Conservation (phyloP, 2,113 vertebrate species). For the Platichthys flesus region DNA sequence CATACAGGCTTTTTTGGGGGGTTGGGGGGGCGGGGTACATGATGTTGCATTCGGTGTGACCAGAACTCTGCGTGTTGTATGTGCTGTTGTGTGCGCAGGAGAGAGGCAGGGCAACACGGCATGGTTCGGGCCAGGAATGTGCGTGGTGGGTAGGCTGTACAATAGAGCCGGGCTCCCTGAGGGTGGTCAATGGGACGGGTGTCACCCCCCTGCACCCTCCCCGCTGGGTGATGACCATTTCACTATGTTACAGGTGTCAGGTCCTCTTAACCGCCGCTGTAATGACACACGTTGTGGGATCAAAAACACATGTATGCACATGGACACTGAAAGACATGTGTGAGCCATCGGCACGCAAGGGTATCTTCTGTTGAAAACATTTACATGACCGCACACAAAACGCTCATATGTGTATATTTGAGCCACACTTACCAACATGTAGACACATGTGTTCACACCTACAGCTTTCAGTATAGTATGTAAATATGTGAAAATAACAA, state of each 20-base stretch:
- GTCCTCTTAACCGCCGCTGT: conserved; percentile 63
- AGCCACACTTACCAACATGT: no score
- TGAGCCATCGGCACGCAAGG: background rate
- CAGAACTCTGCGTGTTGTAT: conserved; percentile 51
- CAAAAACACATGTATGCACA: conserved; percentile 31
- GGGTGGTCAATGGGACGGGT: conserved; percentile 72
- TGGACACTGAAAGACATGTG: background rate
- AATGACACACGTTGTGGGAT: conserved; percentile 35
- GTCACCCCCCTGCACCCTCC: conserved; percentile 73
- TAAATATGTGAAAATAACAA: conserved; percentile 20
- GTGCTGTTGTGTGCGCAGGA: conserved; percentile 50
- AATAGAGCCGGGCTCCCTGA: conserved; percentile 77
- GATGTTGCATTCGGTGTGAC: conserved; percentile 29
- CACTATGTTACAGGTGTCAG: conserved; percentile 74
- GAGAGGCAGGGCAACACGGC: conserved; percentile 45
- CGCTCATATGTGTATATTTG: background rate
- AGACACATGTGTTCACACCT: background rate
- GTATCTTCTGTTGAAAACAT: background rate
- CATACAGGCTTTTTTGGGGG: background rate
- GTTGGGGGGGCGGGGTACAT: background rate
- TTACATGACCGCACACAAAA: conserved; percentile 5
- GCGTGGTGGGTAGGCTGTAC: conserved; percentile 69
- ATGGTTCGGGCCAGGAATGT: conserved; percentile 75
- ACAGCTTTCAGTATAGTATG: background rate
- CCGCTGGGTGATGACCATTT: conserved; percentile 75